Evolutionary conservation across 2,797 vertebrate genomes (phyloP), one percentile per base, ranked within the genome.

Genomic region (Limnodromus scolopaceus): DNA sequence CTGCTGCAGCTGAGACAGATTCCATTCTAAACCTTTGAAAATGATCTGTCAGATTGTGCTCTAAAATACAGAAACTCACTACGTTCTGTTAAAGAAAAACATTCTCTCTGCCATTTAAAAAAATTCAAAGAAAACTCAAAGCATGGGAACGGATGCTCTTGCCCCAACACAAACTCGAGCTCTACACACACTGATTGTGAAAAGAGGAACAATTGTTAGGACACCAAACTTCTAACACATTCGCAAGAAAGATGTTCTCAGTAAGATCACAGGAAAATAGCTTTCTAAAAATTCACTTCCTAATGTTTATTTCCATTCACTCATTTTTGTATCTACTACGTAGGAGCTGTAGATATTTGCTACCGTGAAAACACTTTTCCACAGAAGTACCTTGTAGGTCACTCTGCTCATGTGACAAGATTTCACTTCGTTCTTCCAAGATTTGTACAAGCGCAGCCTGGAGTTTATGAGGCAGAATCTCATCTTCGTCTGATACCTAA

Each of bases 391-490:
- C 98, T 98, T 95, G 97, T 71, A 96, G 88, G 58, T 97, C 96
- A 57, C 46, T 95, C 72, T 96, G 97, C 74, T 98, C 98, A 11
- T 98, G 98, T 66, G 97, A 97, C 93, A 99, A 97, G 87, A 99
- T 99, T 66, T 98, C 98, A 85, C 98, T 98, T 84, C 99, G 98
- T 92, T 99, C 98, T 96, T 99, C 99, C 96, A 99, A 98, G 97
- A 99, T 98, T 96, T 99, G 99, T 78, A 98, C 98, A 90, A 99
- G 98, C 1, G 99, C 99, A 64, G 99, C 99, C 96, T 99, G 99
- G 43, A 99, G 99, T 96, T 99, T 99, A 90, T 98, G 99, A 94
- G 99, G 99, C 94, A 99, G 97, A 97, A 99, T 99, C 96, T 99
- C 99, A 87, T 99, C 99, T 95, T 99, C 99, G 88, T 99, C 99